Base-by-base conservation (phyloP, 2,888 invertebrate species). In the Conchocele bisecta region DNA sequence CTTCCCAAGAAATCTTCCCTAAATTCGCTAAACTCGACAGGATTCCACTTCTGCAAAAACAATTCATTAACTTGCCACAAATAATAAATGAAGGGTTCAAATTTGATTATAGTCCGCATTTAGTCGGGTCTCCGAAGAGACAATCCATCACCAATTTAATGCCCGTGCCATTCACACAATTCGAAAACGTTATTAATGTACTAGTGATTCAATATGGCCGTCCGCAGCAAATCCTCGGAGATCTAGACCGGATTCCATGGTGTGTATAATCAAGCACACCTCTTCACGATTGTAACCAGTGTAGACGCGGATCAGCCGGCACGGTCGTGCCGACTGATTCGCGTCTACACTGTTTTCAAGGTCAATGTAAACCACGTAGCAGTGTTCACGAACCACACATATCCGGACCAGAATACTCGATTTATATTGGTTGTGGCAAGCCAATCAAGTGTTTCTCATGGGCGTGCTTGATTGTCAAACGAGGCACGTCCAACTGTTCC, bases 101-200 rank as follows among this genome's bases (percentile, higher is more conserved):
- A 83, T 83, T 83, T 83, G 82, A 83, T 83, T 83, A 83, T 76
- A 66, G 75, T 53, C 68, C 70, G 81, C 78, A 82, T 83, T 81
- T 82, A 78, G 77, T 53, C 35, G 51, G 75, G 76, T 79, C 80
- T 79, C 79, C 64, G 37, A 66, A 61, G 79, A 75, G 79, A 64
- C 82, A 70, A 81, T 83, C 77, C 57, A 83, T 82, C 83, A 83
- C 68, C 77, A 70, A 65, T 79, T 77, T 79, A 79, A 81, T 80
- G 76, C 81, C 67, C 61, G 69, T 72, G 79, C 79, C 79, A 81
- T 79, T 77, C 81, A 72, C 72, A 70, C 70, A 59, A 50, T 66
- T 50, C 57, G 60, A 69, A 73, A 81, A 71, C 61, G 80, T 80
- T 82, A 77, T 83, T 81, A 80, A 79, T 77, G 72, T 71, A 61